A percentile compares a stretch with the other conserved stretches of the same genome.
These are phyloP conservation scores for Clitarchus hookeri DNA, from an alignment of 2,888 invertebrate genomes.

Conservation along the genomic window DNA sequence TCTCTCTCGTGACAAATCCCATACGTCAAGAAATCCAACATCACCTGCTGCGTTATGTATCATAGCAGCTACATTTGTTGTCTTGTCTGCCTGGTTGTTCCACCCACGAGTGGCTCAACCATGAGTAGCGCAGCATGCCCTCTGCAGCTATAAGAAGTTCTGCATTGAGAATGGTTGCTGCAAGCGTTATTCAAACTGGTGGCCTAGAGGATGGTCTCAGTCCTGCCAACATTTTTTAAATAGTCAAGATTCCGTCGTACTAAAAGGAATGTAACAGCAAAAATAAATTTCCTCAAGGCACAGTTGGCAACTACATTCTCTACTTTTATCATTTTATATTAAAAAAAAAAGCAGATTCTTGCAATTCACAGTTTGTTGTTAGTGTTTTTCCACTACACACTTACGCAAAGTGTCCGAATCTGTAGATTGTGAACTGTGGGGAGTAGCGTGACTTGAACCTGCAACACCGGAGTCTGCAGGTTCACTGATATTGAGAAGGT, in stretches of 20 bases:
- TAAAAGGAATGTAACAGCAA: neutral
- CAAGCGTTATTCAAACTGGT: neutral
- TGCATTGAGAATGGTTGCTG: neutral
- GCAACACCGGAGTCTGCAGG: too few species aligned
- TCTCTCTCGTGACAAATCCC: slow-evolving; percentile 28
- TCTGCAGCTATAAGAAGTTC: neutral
- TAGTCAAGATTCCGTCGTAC: neutral
- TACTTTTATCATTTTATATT: neutral
- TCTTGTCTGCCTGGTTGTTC: slow-evolving; percentile 23
- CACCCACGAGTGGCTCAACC: too few species aligned
- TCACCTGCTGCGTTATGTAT: slow-evolving; percentile 24
- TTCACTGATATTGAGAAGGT: too few species aligned
- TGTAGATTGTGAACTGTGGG: too few species aligned
- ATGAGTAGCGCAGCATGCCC: neutral
- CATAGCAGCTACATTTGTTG: slow-evolving; percentile 22
- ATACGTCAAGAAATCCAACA: slow-evolving; percentile 4
- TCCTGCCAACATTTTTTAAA: neutral
- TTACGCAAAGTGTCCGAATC: too few species aligned
- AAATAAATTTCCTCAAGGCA: too few species aligned
- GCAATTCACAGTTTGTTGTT: too few species aligned
- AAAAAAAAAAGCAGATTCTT: neutral
- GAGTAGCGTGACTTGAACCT: too few species aligned
- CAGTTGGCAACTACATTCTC: neutral
- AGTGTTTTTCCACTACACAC: too few species aligned
- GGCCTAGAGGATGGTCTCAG: neutral